Evolutionary conservation across 1,140 invertebrate species (phyloP).

Genomic region (Chymomyza costata): DNA sequence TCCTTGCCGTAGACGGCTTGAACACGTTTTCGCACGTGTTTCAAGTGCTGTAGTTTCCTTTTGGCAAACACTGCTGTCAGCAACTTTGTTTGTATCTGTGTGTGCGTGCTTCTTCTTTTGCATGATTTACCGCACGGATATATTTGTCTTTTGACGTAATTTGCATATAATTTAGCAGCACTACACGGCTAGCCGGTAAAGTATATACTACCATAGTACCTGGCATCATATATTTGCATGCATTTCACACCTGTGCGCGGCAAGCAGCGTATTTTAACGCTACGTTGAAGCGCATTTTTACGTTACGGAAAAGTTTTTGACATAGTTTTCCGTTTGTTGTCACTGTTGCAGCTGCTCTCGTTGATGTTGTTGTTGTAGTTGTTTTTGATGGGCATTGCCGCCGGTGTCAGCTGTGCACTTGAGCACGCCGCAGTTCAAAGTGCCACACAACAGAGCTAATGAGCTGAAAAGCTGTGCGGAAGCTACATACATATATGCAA

Average conservation of each 20-base stretch:
- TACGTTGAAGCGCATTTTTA: slow-evolving; percentile 49
- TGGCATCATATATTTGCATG: slow-evolving; percentile 50
- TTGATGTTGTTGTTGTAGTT: neutral
- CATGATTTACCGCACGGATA: slow-evolving; percentile 65
- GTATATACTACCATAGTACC: too few relatives aligned
- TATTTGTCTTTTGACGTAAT: slow-evolving; percentile 66
- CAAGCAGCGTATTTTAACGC: slow-evolving; percentile 50
- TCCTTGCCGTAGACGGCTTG: slow-evolving; percentile 34
- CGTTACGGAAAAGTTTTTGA: slow-evolving; percentile 74
- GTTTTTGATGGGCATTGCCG: slow-evolving; percentile 6
- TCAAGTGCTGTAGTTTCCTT: slow-evolving; percentile 60
- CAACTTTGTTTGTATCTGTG: slow-evolving; percentile 50
- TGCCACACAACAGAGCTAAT: too few relatives aligned
- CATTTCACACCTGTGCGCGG: slow-evolving; percentile 60
- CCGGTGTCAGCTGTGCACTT: neutral
- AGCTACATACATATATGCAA: too few relatives aligned
- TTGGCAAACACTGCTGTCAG: slow-evolving; percentile 30
- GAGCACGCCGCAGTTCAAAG: slow-evolving; percentile 15
- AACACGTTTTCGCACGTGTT: slow-evolving; percentile 61
- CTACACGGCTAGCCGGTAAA: too few relatives aligned
- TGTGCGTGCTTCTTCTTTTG: slow-evolving; percentile 25
- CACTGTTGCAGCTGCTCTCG: slow-evolving; percentile 15
- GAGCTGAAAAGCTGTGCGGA: too few relatives aligned
- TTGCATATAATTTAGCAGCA: slow-evolving; percentile 70
- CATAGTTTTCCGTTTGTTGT: slow-evolving; percentile 52